Conservation (phyloP, 1,140 invertebrate genomes). For the Phortica variegata region DNA sequence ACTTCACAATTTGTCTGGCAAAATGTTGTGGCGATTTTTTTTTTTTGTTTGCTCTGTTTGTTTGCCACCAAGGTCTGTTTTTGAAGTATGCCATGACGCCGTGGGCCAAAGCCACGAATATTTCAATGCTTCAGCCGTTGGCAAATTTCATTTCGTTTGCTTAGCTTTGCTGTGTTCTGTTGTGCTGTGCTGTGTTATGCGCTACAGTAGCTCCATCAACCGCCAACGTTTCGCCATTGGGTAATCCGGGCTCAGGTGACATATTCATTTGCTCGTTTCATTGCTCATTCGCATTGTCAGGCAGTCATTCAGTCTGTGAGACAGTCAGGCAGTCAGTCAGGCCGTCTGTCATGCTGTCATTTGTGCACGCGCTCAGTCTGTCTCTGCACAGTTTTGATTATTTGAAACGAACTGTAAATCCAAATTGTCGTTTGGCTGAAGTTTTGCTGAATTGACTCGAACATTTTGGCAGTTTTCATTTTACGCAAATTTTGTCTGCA, state of each 20-base stretch:
- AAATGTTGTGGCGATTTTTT: slow-evolving; percentile 1
- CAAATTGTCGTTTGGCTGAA: slow-evolving; percentile 21
- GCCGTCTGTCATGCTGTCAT: no score
- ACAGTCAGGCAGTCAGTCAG: no score
- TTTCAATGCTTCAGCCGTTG: not conserved
- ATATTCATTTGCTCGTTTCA: slow-evolving; percentile 43
- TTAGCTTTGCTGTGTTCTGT: not conserved
- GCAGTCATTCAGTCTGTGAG: no score
- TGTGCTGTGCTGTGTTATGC: slow-evolving; percentile 9
- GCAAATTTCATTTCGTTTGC: slow-evolving; percentile 5
- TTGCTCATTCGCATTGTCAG: no score
- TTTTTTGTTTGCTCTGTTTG: slow-evolving; percentile 17
- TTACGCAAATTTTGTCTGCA: not conserved
- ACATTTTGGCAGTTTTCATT: slow-evolving; percentile 11
- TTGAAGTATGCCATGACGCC: slow-evolving; percentile 21
- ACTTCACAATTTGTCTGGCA: slow-evolving; percentile 29
- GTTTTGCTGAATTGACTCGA: not conserved
- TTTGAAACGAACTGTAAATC: slow-evolving; percentile 36
- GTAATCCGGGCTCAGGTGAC: slow-evolving; percentile 27
- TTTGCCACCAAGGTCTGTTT: slow-evolving; percentile 17
- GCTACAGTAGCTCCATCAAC: no score
- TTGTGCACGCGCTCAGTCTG: no score
- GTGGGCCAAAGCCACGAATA: not conserved
- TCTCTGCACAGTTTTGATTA: slow-evolving; percentile 50
- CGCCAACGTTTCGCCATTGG: no score